Base-by-base conservation (phyloP, 2,113 vertebrate species). In the Pungitius pungitius region DNA sequence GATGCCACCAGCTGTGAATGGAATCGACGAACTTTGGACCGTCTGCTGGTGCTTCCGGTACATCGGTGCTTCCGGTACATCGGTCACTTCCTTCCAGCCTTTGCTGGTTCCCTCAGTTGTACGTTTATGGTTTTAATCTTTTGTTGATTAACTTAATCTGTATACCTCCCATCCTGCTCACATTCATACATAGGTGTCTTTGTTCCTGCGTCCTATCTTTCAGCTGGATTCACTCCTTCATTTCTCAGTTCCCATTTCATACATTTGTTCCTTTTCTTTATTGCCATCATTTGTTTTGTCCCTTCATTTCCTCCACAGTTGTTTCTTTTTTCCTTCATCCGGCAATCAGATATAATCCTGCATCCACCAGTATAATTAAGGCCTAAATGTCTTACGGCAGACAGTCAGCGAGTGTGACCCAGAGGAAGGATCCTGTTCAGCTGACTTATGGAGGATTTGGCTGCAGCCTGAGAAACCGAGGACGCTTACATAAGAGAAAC, bases 381-480 rank as follows among this genome's bases (percentile, higher is more conserved):
- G 45, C 10, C 8, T 18, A 9, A 42, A 42, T 8, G 22, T 18
- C n/a, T 49, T 40, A 35, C 0, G 30, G 73, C 40, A 68, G 73
- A 67, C 79, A 52, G 49, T 8, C 42, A 8, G 78, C 30, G 49
- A 30, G 69, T 24, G 64, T 45, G 70, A 45, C 63, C 69, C 74
- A 0, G 14, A 51, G 68, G 8, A 40, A 1, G 24, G 73, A 65
- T 77, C 69, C 1, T 5, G 60, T 84, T 77, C 77, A 56, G 73
- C 77, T 51, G 69, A 69, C 73, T 73, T 69, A 84, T 84, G 77
- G 73, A 69, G 24, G 30, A 65, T 42, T 84, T 84, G 68, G 73
- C 82, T 80, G 6, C 63, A 35, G 49, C 20, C 62, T 22, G 60
- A 82, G 75, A 51, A 59, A 45, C 63, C 6, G 45, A 60, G 68